phyloP scores from a whole-genome alignment of 2,113 vertebrate species.

The Hydrolagus affinis region DNA sequence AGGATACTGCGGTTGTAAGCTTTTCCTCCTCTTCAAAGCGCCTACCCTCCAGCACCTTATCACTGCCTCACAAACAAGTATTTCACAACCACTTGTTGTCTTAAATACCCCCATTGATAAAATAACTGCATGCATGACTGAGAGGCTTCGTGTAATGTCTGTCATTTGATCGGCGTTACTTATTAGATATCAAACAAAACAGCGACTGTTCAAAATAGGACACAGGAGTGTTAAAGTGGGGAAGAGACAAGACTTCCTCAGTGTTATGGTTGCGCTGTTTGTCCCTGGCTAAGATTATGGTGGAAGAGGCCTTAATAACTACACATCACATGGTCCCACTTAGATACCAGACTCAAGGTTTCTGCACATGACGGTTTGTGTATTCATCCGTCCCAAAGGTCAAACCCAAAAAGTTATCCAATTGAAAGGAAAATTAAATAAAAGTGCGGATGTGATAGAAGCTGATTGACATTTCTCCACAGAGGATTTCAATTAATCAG shows the following conservation, averaged over 20 bases:
- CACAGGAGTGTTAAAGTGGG: conserved; percentile 23
- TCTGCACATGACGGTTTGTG: conserved; percentile 17
- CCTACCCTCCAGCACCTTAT: conserved; percentile 28
- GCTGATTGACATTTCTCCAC: too few relatives aligned
- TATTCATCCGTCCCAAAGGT: neutral
- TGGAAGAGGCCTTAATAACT: neutral
- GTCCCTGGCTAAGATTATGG: conserved; percentile 14
- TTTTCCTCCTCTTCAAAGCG: neutral
- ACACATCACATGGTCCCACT: conserved; percentile 27
- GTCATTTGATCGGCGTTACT: conserved; percentile 30
- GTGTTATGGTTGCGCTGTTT: neutral
- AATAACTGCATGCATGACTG: conserved; percentile 30
- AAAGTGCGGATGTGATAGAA: neutral
- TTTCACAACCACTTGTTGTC: conserved; percentile 26
- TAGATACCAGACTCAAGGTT: neutral
- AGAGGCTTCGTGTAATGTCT: conserved; percentile 6
- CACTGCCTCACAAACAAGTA: conserved; percentile 21
- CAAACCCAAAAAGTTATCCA: neutral
- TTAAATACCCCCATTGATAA: conserved; percentile 27
- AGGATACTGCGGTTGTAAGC: conserved; percentile 23
- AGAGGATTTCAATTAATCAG: too few relatives aligned
- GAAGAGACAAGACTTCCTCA: conserved; percentile 27
- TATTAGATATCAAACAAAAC: conserved; percentile 31
- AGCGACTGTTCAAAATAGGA: conserved; percentile 29
- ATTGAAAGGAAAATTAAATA: neutral